A percentile compares a stretch with the other conserved stretches of the same genome.
These are phyloP conservation scores for Chinchilla lanigera DNA, from an alignment of 2,113 vertebrate species.

Conservation along the genomic window DNA sequence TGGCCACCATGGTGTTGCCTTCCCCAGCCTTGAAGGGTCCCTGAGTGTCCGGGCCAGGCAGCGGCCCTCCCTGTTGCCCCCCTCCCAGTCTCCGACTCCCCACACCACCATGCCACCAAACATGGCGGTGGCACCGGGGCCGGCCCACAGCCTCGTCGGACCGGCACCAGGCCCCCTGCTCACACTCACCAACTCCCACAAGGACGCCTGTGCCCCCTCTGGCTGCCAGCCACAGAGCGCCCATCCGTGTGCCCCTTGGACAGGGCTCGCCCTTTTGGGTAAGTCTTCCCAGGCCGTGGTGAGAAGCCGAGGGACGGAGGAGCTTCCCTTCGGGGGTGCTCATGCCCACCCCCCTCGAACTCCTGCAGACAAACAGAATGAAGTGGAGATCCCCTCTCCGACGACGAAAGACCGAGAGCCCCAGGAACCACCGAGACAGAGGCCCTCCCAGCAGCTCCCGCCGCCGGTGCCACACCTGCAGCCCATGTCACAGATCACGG, in stretches of 20 bases:
- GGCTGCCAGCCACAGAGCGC: neutral
- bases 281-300: neutral
- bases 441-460: constrained; percentile 74
- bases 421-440: constrained; percentile 63
- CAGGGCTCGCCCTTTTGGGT: neutral
- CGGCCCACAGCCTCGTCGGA: neutral
- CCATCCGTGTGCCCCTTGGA: neutral
- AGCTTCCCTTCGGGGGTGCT: neutral
- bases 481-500: constrained; percentile 95
- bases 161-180: neutral
- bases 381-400: constrained; percentile 94
- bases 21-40: neutral
- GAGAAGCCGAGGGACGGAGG: neutral
- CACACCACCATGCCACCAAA: neutral
- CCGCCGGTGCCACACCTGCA: constrained; percentile 60
- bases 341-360: neutral
- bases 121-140: neutral
- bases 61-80: neutral
- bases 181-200: neutral
- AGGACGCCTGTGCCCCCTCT: neutral
- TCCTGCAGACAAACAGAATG: constrained; percentile 94
- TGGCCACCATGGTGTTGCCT: neutral
- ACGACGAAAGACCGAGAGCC: constrained; percentile 91
- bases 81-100: neutral
- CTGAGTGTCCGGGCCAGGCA: neutral